phyloP scores from a whole-genome alignment of 1,140 invertebrate genomes.

The Anastrepha obliqua region DNA sequence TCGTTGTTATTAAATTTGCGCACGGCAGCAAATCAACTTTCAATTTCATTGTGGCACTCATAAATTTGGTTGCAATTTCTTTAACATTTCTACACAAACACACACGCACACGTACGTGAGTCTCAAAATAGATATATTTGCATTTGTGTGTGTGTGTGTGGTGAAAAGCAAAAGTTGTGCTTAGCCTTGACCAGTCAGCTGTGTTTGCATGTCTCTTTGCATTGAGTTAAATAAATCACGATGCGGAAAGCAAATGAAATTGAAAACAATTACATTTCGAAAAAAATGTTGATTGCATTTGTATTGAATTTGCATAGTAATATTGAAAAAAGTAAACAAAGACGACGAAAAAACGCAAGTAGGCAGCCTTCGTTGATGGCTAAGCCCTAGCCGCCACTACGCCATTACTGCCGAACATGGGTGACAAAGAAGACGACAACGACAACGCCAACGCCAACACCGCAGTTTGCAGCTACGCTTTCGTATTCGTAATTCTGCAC shows the following conservation, averaged over 20 bases:
- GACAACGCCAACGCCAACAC: not conserved
- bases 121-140: not conserved
- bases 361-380: not conserved
- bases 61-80: constrained; percentile 12
- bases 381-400: not conserved
- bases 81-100: not conserved
- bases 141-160: not conserved
- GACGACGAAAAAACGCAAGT: not conserved
- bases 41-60: constrained; percentile 17
- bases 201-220: not conserved
- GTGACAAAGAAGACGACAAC: not conserved
- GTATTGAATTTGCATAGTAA: not conserved
- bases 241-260: not conserved
- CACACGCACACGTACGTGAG: not conserved
- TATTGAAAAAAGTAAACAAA: not conserved
- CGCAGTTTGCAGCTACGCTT: not conserved
- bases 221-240: not conserved
- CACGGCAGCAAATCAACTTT: constrained; percentile 18
- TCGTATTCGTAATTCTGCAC: not conserved
- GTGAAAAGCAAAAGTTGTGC: not conserved
- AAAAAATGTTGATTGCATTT: not conserved
- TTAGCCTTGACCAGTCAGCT: constrained; percentile 35
- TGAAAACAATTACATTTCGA: constrained; percentile 14
- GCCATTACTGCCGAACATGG: no score
- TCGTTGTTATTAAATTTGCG: not conserved